Evolutionary conservation across 2,888 invertebrate species (phyloP).

Genomic region (Leucoptera coffeella): DNA sequence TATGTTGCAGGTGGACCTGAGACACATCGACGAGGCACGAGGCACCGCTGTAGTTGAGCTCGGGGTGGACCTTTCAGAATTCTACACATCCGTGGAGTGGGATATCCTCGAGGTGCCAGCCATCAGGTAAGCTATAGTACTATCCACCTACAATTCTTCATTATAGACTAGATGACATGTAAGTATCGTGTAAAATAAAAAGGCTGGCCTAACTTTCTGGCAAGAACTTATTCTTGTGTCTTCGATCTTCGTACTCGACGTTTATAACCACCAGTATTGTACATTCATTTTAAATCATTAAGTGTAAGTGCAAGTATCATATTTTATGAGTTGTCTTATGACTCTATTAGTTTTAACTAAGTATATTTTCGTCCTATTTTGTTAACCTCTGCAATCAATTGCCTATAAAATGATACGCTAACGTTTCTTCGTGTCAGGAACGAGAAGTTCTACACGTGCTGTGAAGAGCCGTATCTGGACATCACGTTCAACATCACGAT

Average conservation of each 20-base stretch:
- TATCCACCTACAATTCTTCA: too few relatives aligned
- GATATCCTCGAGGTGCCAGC: constrained; percentile 95
- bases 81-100: constrained; percentile 98
- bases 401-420: neutral
- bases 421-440: constrained; percentile 52
- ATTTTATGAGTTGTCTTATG: too few relatives aligned
- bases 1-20: constrained; percentile 71
- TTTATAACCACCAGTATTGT: too few relatives aligned
- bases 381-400: neutral
- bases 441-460: constrained; percentile 93
- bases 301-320: too few relatives aligned
- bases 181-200: too few relatives aligned
- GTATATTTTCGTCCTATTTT: neutral
- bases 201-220: neutral
- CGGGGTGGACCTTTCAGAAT: constrained; percentile 94
- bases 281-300: too few relatives aligned
- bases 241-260: too few relatives aligned
- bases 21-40: constrained; percentile 85
- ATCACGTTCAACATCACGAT: constrained; percentile 97
- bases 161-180: too few relatives aligned
- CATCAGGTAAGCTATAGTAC: constrained; percentile 64
- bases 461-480: constrained; percentile 92
- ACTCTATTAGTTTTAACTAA: too few relatives aligned
- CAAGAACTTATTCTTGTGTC: too few relatives aligned
- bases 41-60: constrained; percentile 86